Percentiles rank a stretch among this genome's conserved stretches.
phyloP scores from a whole-genome alignment of 2,797 vertebrate genomes.

The Siniperca undulata region DNA sequence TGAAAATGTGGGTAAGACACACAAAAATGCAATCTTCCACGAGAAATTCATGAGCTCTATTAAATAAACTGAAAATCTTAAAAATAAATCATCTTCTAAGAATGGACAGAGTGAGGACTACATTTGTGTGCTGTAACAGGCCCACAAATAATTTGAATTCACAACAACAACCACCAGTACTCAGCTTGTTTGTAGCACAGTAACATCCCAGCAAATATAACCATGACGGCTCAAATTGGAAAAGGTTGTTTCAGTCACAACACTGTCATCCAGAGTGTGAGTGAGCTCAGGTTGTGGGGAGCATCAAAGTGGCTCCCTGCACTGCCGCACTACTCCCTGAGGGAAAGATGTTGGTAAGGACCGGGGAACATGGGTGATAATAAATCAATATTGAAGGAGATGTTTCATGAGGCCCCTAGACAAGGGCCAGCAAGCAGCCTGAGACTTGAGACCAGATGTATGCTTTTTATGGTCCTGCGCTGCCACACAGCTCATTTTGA shows the following conservation, averaged over 20 bases:
- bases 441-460: conserved; percentile 23
- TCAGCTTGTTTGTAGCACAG: conserved; percentile 16
- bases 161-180: not conserved
- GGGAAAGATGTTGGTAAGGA: conserved; percentile 26
- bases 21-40: not conserved
- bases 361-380: conserved; percentile 30
- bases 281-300: conserved; percentile 10
- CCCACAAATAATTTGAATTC: not conserved
- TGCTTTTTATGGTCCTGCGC: conserved; percentile 20
- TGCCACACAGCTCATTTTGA: conserved; percentile 13
- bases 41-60: not conserved
- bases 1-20: not conserved
- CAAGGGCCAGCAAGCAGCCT: conserved; percentile 13
- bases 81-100: not conserved
- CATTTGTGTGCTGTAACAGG: not conserved
- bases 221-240: conserved; percentile 14
- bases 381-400: conserved; percentile 62
- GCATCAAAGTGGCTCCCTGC: conserved; percentile 41
- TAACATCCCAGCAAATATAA: not conserved
- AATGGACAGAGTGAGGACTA: not conserved
- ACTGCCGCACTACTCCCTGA: conserved; percentile 26
- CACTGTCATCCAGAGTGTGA: not conserved
- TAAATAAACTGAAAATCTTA: not conserved
- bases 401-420: conserved; percentile 16
- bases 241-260: conserved; percentile 41